Evolutionary conservation across 1,140 invertebrate genomes (phyloP).

Genomic region (Odontomachus brunneus): DNA sequence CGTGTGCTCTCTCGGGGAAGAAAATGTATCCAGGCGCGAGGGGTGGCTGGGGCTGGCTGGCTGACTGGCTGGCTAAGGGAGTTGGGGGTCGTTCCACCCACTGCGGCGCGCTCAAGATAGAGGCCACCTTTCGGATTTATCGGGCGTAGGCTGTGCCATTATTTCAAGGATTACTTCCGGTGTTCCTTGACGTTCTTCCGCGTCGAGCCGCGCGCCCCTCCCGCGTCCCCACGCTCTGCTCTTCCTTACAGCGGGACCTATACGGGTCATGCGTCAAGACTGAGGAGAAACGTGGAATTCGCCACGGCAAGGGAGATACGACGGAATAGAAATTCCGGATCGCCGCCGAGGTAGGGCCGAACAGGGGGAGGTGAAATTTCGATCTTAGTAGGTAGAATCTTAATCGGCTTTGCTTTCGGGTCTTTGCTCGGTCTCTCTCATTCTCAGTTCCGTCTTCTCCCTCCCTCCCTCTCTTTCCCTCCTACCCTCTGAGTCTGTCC

Average conservation of each 20-base stretch:
- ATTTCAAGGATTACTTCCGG: slow-evolving; percentile 75
- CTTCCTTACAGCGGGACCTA: not conserved
- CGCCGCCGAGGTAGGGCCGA: slow-evolving; percentile 30
- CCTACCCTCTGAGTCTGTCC: not conserved
- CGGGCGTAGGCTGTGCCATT: slow-evolving; percentile 72
- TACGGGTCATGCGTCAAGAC: not conserved
- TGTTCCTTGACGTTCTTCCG: slow-evolving; percentile 58
- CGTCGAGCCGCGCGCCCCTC: too few species aligned
- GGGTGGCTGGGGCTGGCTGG: too few species aligned
- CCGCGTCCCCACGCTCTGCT: not conserved
- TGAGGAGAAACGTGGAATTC: slow-evolving; percentile 39
- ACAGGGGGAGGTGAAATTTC: slow-evolving; percentile 66
- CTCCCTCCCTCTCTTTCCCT: not conserved
- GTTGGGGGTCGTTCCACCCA: slow-evolving; percentile 53
- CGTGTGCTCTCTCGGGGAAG: slow-evolving; percentile 57
- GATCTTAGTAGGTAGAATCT: slow-evolving; percentile 60
- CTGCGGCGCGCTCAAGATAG: slow-evolving; percentile 47
- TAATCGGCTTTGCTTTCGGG: slow-evolving; percentile 70
- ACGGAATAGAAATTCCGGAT: slow-evolving; percentile 52
- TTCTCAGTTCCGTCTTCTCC: slow-evolving; percentile 12
- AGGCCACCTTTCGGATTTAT: slow-evolving; percentile 75
- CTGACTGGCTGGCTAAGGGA: too few species aligned
- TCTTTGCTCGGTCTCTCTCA: slow-evolving; percentile 2
- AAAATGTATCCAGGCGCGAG: slow-evolving; percentile 55
- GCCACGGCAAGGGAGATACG: slow-evolving; percentile 20